Conservation (phyloP, 1,140 invertebrate genomes). For the Adoxophyes honmai region DNA sequence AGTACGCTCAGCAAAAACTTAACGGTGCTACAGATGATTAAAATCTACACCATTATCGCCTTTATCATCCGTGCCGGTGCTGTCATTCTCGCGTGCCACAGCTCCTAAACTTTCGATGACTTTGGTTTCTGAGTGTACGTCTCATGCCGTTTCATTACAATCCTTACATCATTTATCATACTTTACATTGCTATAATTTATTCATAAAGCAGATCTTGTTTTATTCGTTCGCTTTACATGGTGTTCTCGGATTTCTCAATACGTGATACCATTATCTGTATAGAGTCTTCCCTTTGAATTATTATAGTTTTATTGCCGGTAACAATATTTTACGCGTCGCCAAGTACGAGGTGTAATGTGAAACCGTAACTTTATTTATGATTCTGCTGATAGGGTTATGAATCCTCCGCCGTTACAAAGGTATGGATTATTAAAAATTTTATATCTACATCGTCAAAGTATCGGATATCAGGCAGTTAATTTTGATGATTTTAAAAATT, state of each 20-base stretch:
- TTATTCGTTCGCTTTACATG: slow-evolving; percentile 69
- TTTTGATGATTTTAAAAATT: slow-evolving; percentile 21
- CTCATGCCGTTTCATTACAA: slow-evolving; percentile 69
- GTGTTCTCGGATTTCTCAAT: slow-evolving; percentile 66
- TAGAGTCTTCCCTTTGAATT: slow-evolving; percentile 53
- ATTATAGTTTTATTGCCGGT: slow-evolving; percentile 65
- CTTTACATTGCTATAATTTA: slow-evolving; percentile 74
- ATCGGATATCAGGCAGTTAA: slow-evolving; percentile 27
- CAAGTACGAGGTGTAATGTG: slow-evolving; percentile 50
- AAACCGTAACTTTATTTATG: slow-evolving; percentile 52
- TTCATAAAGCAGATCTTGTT: slow-evolving; percentile 64
- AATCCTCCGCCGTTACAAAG: slow-evolving; percentile 34
- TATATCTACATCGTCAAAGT: slow-evolving; percentile 12
- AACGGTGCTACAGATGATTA: slow-evolving; percentile 8
- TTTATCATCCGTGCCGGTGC: slow-evolving; percentile 25
- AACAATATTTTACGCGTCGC: slow-evolving; percentile 67
- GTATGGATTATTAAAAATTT: slow-evolving; percentile 23
- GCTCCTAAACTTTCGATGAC: slow-evolving; percentile 21
- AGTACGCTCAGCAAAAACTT: slow-evolving; percentile 43
- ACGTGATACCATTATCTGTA: slow-evolving; percentile 62
- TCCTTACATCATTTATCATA: slow-evolving; percentile 72
- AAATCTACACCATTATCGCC: slow-evolving; percentile 40
- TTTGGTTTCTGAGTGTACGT: slow-evolving; percentile 46
- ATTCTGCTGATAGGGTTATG: slow-evolving; percentile 30
- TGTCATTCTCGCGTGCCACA: slow-evolving; percentile 28